Base-by-base conservation (phyloP, 1,140 invertebrate genomes). In the Polypedilum pembai region DNA sequence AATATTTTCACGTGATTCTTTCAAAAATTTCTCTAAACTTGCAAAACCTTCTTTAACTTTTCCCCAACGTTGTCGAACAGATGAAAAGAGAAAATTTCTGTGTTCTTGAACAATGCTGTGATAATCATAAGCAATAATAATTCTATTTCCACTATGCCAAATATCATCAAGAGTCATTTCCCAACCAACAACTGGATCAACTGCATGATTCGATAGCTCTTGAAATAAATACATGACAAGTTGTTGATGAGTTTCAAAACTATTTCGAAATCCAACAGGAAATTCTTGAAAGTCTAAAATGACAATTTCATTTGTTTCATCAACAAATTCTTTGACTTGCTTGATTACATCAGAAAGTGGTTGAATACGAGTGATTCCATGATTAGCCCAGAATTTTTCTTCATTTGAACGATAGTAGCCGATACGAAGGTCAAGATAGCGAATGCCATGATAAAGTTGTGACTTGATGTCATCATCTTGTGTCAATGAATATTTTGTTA, bases 231-330 rank as follows among this genome's bases (percentile, higher is more conserved):
- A 83, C 21, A 78, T 78, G 7, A 86, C 82, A 12, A 88, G 76
- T 74, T 85, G 77, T 3, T 82, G 77, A 78, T 88, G 87, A n/a
- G 84, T 76, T 7, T 80, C 80, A 33, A 82, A 65, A 72, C 80
- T 77, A 74, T 78, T 78, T 24, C 79, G 81, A 75, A 83, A 86
- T 75, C 83, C 87, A 40, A 85, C 80, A 8, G 86, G 86, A 79
- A 89, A 89, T 76, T 86, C 84, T 75, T 88, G 88, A 33, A 89
- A 80, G 74, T 89, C 88, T 75, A 89, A 83, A 18, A 89, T 86
- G 3, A 89, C 81, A 75, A 89, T 87, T 79, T 89, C 88, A 76
- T 87, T 83, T n/a, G 87, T 87, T 75, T 85, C 84, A 40, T 82
- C 77, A 12, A 88, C 80, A 77, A 89, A 89, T n/a, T 75, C 78